A percentile compares a stretch with the other conserved stretches of the same genome.
Evolutionary conservation across 2,797 vertebrate species (phyloP).

Genomic region (Cheirogaleus major): DNA sequence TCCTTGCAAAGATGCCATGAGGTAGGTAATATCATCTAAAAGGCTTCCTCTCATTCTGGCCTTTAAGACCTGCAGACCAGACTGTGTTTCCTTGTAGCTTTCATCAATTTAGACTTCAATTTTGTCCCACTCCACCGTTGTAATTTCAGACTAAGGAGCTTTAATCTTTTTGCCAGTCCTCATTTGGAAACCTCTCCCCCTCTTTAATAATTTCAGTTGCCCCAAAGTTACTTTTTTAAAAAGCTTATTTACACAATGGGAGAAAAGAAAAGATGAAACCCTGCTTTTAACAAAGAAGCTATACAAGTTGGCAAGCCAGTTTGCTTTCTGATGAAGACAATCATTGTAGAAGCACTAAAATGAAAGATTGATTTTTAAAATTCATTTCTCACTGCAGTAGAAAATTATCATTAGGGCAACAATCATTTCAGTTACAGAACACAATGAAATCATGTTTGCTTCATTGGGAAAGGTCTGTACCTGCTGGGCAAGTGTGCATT

Average conservation of each 20-base stretch:
- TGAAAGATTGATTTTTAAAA: slow-evolving; percentile 64
- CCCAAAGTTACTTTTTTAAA: neutral
- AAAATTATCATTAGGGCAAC: slow-evolving; percentile 52
- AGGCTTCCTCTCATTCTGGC: neutral
- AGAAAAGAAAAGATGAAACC: slow-evolving; percentile 53
- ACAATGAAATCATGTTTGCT: neutral
- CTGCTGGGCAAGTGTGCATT: neutral
- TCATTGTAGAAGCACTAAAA: slow-evolving; percentile 44
- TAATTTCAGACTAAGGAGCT: neutral
- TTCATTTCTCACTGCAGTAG: slow-evolving; percentile 43
- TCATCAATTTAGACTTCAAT: neutral
- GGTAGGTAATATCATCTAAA: neutral
- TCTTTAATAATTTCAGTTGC: neutral
- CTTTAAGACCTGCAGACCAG: neutral
- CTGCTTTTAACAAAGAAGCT: slow-evolving; percentile 52
- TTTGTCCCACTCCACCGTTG: neutral
- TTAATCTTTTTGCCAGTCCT: neutral
- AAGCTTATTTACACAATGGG: slow-evolving; percentile 39
- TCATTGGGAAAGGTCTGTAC: neutral
- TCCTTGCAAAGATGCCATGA: neutral
- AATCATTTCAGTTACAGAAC: slow-evolving; percentile 42
- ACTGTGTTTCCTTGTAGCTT: neutral
- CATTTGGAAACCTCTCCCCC: neutral
- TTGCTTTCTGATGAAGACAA: slow-evolving; percentile 63
- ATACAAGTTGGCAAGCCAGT: slow-evolving; percentile 32